A percentile compares a stretch with the other conserved stretches of the same genome.
Evolutionary conservation across 2,888 invertebrate species (phyloP).

Genomic region (Margaritifera margaritifera): DNA sequence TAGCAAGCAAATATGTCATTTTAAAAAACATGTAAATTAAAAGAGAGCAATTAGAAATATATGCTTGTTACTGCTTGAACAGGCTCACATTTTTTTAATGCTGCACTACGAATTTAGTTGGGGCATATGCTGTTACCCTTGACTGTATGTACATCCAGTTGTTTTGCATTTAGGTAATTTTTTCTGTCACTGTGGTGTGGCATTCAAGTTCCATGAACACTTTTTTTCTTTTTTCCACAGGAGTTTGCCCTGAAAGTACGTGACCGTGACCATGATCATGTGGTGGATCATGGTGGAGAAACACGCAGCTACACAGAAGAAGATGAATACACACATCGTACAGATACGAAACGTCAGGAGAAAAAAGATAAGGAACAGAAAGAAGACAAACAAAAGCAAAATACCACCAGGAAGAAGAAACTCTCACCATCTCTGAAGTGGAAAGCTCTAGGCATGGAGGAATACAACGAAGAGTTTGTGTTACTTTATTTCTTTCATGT

Average conservation of each 20-base stretch:
- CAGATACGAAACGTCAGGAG: constrained; percentile 37
- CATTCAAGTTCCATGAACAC: background rate
- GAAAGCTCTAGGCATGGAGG: constrained; percentile 66
- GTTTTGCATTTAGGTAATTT: background rate
- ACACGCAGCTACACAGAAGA: constrained; percentile 42
- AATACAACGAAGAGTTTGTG: constrained; percentile 50
- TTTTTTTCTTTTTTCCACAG: constrained; percentile 17
- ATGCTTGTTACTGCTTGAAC: too few species aligned
- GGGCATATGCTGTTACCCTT: background rate
- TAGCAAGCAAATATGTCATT: too few species aligned
- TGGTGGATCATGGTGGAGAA: constrained; percentile 36
- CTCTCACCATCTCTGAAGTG: constrained; percentile 70
- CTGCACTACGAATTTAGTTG: background rate
- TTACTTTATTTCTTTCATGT: too few species aligned
- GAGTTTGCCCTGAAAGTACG: constrained; percentile 41
- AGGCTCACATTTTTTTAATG: too few species aligned
- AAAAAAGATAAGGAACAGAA: constrained; percentile 47
- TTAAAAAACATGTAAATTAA: too few species aligned
- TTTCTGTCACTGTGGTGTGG: background rate
- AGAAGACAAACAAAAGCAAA: constrained; percentile 51
- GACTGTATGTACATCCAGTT: background rate
- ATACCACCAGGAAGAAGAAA: constrained; percentile 59
- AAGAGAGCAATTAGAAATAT: too few species aligned
- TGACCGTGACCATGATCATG: constrained; percentile 25
- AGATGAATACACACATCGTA: constrained; percentile 34